Conservation (phyloP, 2,888 invertebrate genomes). For the Hypselothyrea guttata region DNA sequence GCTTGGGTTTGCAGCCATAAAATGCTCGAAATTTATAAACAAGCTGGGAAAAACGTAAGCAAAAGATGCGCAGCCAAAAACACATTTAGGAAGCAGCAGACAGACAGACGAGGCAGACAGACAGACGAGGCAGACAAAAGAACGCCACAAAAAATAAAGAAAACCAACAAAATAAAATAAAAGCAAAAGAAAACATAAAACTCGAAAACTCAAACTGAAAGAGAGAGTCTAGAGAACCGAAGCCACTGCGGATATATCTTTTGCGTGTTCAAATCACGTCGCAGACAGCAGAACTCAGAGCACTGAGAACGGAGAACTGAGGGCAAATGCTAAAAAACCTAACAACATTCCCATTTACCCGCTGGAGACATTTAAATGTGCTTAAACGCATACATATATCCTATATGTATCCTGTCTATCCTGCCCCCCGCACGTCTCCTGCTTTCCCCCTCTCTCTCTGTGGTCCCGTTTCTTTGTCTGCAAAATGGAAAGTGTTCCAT, state of each 20-base stretch:
- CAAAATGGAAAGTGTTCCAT: conserved; percentile 50
- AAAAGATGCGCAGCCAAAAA: conserved; percentile 57
- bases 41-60: conserved; percentile 44
- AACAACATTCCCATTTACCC: conserved; percentile 41
- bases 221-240: conserved; percentile 52
- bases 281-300: conserved; percentile 66
- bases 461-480: conserved; percentile 40
- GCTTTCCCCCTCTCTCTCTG: conserved; percentile 15
- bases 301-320: too few species aligned
- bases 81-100: conserved; percentile 63
- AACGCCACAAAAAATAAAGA: conserved; percentile 19
- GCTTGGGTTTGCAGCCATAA: conserved; percentile 51
- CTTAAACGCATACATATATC: conserved; percentile 4
- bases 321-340: conserved; percentile 7
- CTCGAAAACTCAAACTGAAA: conserved; percentile 37
- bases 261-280: conserved; percentile 71
- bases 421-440: too few species aligned
- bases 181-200: conserved; percentile 9
- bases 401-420: conserved; percentile 6
- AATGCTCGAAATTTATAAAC: conserved; percentile 68
- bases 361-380: conserved; percentile 33
- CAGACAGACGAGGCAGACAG: conserved; percentile 24
- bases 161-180: conserved; percentile 5
- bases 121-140: conserved; percentile 30
- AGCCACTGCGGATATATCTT: conserved; percentile 57